phyloP scores from a whole-genome alignment of 1,140 invertebrate genomes.

The Aphidius ervi region DNA sequence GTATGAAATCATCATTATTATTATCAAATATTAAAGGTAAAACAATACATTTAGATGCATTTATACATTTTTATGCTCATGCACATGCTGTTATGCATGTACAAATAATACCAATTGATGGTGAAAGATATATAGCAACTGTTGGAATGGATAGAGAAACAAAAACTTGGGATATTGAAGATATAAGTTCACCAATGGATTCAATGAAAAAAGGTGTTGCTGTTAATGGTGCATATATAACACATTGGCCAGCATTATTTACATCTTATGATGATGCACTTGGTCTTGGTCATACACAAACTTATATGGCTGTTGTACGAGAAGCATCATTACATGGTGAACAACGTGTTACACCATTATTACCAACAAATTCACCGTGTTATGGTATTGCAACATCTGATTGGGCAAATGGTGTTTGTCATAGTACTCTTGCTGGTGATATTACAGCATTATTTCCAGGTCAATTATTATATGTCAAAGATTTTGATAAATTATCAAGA shows the following conservation, averaged over 20 bases:
- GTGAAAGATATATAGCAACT: constrained; percentile 45
- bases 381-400: constrained; percentile 42
- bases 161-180: constrained; percentile 54
- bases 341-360: constrained; percentile 40
- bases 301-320: constrained; percentile 42
- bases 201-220: constrained; percentile 40
- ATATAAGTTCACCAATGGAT: constrained; percentile 37
- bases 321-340: constrained; percentile 30
- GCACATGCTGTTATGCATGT: constrained; percentile 45
- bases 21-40: constrained; percentile 36
- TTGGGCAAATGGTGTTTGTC: constrained; percentile 47
- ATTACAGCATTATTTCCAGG: constrained; percentile 46
- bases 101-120: constrained; percentile 41
- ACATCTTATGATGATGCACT: constrained; percentile 33
- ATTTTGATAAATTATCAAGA: constrained; percentile 40
- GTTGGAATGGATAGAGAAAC: constrained; percentile 46
- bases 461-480: constrained; percentile 41
- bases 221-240: constrained; percentile 45
- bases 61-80: constrained; percentile 50
- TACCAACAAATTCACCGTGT: constrained; percentile 44
- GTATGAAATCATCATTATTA: constrained; percentile 53
- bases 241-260: constrained; percentile 44
- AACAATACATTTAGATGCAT: constrained; percentile 44
- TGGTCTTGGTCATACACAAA: constrained; percentile 38
- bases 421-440: constrained; percentile 50